These are phyloP conservation scores for Nixonia krombeini DNA, from an alignment of 1,140 invertebrate genomes.

Conservation along the genomic window DNA sequence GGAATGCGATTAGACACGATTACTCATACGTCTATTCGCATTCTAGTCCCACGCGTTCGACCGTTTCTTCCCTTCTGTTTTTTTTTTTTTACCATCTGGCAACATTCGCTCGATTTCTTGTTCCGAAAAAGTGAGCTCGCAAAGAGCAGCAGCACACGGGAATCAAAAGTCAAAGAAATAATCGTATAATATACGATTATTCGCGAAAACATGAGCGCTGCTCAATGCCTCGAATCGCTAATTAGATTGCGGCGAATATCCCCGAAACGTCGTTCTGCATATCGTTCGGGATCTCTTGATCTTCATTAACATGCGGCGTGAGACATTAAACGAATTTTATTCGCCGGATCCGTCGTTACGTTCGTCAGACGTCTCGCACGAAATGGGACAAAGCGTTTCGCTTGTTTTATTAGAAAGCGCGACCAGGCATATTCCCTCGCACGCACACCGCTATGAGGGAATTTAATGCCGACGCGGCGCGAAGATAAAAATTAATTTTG, in stretches of 20 bases:
- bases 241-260: conserved; percentile 50
- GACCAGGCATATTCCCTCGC: neutral
- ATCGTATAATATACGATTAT: conserved; percentile 50
- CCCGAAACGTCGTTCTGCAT: conserved; percentile 44
- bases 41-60: neutral
- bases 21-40: conserved; percentile 25
- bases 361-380: conserved; percentile 29
- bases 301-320: conserved; percentile 49
- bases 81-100: neutral
- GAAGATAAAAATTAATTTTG: conserved; percentile 41
- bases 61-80: too few species aligned
- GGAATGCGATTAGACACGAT: conserved; percentile 34
- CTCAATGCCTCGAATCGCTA: conserved; percentile 45
- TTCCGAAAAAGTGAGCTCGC: too few species aligned
- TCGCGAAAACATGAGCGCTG: conserved; percentile 40
- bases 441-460: neutral
- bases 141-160: too few species aligned
- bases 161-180: conserved; percentile 41
- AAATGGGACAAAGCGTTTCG: conserved; percentile 42
- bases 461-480: neutral
- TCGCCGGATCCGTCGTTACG: conserved; percentile 44
- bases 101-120: neutral
- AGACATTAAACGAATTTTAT: conserved; percentile 50
- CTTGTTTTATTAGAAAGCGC: conserved; percentile 6
- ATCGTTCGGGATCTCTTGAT: conserved; percentile 52